Percentiles rank a stretch among this genome's conserved stretches.
Evolutionary conservation across 2,888 invertebrate genomes (phyloP).

Genomic region (Andrena camellia): DNA sequence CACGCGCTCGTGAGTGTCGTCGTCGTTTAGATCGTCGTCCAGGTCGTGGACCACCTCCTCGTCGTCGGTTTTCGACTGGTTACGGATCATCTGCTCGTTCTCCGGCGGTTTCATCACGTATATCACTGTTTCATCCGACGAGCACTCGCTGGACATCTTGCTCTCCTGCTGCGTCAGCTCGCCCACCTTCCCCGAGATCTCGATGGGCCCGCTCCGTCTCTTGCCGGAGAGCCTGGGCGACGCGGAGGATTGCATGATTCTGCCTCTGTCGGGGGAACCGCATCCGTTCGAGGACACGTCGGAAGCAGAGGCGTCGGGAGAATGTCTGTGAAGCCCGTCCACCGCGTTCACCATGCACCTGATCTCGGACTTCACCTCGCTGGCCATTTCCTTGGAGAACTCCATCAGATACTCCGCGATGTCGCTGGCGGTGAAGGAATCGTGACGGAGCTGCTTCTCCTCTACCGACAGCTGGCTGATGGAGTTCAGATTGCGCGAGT

Average conservation of each 20-base stretch:
- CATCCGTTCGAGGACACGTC: constrained; percentile 81
- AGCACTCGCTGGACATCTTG: constrained; percentile 84
- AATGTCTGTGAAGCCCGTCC: constrained; percentile 87
- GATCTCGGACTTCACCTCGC: constrained; percentile 92
- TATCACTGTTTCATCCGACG: constrained; percentile 85
- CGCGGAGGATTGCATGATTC: constrained; percentile 53
- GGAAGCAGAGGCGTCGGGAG: constrained; percentile 76
- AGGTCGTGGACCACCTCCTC: constrained; percentile 86
- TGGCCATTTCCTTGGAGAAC: constrained; percentile 92
- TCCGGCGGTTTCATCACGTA: constrained; percentile 81
- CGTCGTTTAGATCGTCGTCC: constrained; percentile 67
- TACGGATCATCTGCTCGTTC: constrained; percentile 53
- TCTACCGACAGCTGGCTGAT: constrained; percentile 61
- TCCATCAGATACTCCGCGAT: constrained; percentile 92
- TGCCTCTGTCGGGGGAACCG: constrained; percentile 81
- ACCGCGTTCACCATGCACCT: constrained; percentile 88
- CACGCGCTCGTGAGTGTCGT: constrained; percentile 66
- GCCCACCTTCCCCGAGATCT: constrained; percentile 75
- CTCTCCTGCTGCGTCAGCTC: constrained; percentile 82
- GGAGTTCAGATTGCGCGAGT: constrained; percentile 68
- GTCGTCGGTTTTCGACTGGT: constrained; percentile 83
- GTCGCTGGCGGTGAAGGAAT: constrained; percentile 91
- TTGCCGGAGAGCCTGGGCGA: constrained; percentile 65
- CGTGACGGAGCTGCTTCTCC: constrained; percentile 85
- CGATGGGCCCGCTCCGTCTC: constrained; percentile 64